phyloP scores from a whole-genome alignment of 2,888 invertebrate species.

The Dasysyrphus tricinctus region DNA sequence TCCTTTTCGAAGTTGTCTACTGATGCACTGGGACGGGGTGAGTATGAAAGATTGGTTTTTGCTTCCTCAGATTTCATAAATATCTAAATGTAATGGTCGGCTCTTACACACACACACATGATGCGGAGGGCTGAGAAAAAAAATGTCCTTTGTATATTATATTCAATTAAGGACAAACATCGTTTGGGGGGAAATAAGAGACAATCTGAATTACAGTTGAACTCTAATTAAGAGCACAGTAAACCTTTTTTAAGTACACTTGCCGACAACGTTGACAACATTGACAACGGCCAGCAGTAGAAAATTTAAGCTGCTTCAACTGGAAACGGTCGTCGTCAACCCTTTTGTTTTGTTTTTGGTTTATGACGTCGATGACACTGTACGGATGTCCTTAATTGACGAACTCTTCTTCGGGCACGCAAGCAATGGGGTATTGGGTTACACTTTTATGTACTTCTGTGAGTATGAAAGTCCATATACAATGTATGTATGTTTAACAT shows the following conservation, averaged over 20 bases:
- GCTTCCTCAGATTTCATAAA: slow-evolving; percentile 26
- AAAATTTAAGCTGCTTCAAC: slow-evolving; percentile 29
- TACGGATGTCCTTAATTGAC: slow-evolving; percentile 75
- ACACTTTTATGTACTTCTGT: slow-evolving; percentile 48
- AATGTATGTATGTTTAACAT: background rate
- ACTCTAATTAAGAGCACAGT: slow-evolving; percentile 73
- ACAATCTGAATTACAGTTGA: slow-evolving; percentile 69
- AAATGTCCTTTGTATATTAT: slow-evolving; percentile 57
- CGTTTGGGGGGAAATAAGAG: slow-evolving; percentile 56
- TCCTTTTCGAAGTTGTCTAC: slow-evolving; percentile 47
- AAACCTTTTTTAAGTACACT: slow-evolving; percentile 69
- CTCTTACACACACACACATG: background rate
- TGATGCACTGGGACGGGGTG: slow-evolving; percentile 45
- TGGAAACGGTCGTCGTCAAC: slow-evolving; percentile 49
- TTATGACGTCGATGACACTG: slow-evolving; percentile 74
- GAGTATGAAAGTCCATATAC: slow-evolving; percentile 25
- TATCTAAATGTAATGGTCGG: background rate
- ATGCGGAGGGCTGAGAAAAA: slow-evolving; percentile 4
- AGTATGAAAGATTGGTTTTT: slow-evolving; percentile 30
- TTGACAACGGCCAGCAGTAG: background rate
- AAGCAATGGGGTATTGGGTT: slow-evolving; percentile 52
- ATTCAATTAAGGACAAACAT: slow-evolving; percentile 74
- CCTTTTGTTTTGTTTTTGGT: slow-evolving; percentile 69
- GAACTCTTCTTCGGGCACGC: slow-evolving; percentile 57
- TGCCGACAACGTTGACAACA: slow-evolving; percentile 44